phyloP scores from a whole-genome alignment of 2,888 invertebrate species.

The Electrophaes corylata region DNA sequence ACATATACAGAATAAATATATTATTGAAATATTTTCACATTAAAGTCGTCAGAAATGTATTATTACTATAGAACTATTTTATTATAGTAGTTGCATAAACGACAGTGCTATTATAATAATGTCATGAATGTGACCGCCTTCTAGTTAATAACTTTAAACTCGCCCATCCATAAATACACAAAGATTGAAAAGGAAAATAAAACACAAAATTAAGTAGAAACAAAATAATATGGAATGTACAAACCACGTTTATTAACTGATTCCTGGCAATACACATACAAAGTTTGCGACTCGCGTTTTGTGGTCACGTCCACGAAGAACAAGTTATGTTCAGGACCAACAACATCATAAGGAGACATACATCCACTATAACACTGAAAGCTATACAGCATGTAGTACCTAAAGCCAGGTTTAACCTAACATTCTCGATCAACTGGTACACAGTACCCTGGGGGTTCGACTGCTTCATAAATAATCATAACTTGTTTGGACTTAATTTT shows the following conservation, averaged over 20 bases:
- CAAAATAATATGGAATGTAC: constrained; percentile 92
- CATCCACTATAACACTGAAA: constrained; percentile 77
- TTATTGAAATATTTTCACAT: constrained; percentile 69
- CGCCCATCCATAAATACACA: constrained; percentile 54
- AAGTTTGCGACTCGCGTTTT: constrained; percentile 74
- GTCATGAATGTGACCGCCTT: constrained; percentile 69
- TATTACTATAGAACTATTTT: constrained; percentile 51
- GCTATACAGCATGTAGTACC: constrained; percentile 68
- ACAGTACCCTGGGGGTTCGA: constrained; percentile 75
- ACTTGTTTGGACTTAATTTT: constrained; percentile 83
- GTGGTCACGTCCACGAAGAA: constrained; percentile 57
- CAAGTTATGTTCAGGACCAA: constrained; percentile 53
- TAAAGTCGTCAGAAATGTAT: constrained; percentile 76
- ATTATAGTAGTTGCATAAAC: constrained; percentile 59
- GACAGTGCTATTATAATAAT: constrained; percentile 61
- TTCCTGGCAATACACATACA: constrained; percentile 86
- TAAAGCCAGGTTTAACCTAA: constrained; percentile 74
- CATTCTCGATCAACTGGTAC: constrained; percentile 71
- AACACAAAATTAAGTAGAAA: constrained; percentile 83
- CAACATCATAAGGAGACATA: constrained; percentile 63
- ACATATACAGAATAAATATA: constrained; percentile 78
- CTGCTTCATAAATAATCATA: constrained; percentile 78
- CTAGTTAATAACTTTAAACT: constrained; percentile 58
- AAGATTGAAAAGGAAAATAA: constrained; percentile 77
- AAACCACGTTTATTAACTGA: constrained; percentile 89